Percentiles rank a stretch among this genome's conserved stretches.
phyloP scores from a whole-genome alignment of 2,797 vertebrate genomes.

The Dipus sagitta region DNA sequence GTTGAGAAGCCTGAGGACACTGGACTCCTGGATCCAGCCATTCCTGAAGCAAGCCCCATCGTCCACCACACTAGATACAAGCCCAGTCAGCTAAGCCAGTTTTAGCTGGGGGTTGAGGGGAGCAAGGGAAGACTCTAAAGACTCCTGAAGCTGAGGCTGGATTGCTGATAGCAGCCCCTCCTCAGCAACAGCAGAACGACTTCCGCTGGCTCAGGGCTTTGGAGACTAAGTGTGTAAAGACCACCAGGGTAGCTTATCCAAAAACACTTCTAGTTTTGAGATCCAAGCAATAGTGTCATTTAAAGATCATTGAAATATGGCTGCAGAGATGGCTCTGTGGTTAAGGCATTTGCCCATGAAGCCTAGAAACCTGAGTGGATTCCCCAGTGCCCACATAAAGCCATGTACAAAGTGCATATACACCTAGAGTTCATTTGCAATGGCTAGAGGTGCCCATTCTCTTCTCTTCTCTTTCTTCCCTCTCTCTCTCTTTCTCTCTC shows the following conservation, averaged over 20 bases:
- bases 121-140: neutral
- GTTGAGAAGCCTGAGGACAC: neutral
- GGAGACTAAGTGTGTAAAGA: neutral
- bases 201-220: neutral
- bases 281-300: neutral
- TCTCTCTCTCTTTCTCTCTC: too few species aligned
- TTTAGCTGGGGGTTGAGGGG: neutral
- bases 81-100: neutral
- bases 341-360: too few species aligned
- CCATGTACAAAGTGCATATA: too few species aligned
- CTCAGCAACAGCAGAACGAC: neutral
- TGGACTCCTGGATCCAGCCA: neutral
- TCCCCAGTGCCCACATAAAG: too few species aligned
- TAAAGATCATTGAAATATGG: neutral
- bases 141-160: neutral
- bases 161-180: neutral
- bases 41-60: neutral
- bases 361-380: too few species aligned
- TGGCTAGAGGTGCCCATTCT: too few species aligned
- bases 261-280: slow-evolving; percentile 6
- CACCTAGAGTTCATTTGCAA: too few species aligned
- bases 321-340: too few species aligned
- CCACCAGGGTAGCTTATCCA: neutral
- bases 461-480: too few species aligned
- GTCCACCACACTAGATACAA: neutral